phyloP scores from a whole-genome alignment of 2,888 invertebrate genomes.

The Bhutanitis thaidina region DNA sequence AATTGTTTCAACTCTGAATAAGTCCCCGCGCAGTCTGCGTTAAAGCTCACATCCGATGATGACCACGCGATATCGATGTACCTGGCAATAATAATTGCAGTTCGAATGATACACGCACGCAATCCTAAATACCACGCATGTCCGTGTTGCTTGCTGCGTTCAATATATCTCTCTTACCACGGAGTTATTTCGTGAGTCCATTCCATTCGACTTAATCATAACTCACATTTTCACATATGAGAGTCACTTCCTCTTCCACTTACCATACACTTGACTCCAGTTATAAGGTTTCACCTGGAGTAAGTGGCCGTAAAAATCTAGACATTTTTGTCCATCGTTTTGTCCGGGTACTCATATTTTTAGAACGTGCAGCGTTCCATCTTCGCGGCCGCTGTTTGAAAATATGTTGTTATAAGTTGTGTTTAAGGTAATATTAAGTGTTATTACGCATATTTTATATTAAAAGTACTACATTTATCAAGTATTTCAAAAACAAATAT shows the following conservation, averaged over 20 bases:
- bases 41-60: slow-evolving; percentile 27
- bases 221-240: not conserved
- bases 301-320: too few species aligned
- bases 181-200: not conserved
- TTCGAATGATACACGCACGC: slow-evolving; percentile 72
- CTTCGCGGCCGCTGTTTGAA: too few species aligned
- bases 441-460: too few species aligned
- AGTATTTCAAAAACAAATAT: too few species aligned
- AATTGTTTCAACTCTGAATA: not conserved
- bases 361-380: too few species aligned
- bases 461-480: too few species aligned
- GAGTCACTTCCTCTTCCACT: too few species aligned
- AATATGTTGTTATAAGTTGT: too few species aligned
- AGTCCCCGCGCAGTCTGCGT: slow-evolving; percentile 8
- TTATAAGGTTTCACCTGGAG: too few species aligned
- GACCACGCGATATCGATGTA: slow-evolving; percentile 72
- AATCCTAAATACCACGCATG: slow-evolving; percentile 31
- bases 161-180: slow-evolving; percentile 36
- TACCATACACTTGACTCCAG: not conserved
- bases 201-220: not conserved
- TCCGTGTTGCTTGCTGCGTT: slow-evolving; percentile 17
- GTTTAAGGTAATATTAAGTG: too few species aligned
- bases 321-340: too few species aligned
- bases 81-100: slow-evolving; percentile 63
- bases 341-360: too few species aligned